phyloP scores from a whole-genome alignment of 2,113 vertebrate genomes.

The Microcebus tavaratra region DNA sequence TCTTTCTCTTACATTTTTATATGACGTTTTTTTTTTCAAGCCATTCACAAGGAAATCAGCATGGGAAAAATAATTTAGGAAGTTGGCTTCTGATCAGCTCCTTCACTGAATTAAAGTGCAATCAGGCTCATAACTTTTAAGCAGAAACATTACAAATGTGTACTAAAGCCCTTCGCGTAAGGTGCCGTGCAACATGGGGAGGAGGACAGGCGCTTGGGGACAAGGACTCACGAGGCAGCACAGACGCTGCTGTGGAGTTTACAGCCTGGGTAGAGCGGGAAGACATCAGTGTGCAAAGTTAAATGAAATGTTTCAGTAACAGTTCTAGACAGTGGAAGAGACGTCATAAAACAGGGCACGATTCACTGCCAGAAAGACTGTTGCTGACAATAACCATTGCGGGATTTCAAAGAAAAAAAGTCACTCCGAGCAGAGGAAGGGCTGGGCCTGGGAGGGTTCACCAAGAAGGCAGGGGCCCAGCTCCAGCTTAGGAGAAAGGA shows the following conservation, averaged over 20 bases:
- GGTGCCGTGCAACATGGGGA: not conserved
- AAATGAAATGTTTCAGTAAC: conserved; percentile 35
- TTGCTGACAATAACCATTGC: not conserved
- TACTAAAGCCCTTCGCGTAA: not conserved
- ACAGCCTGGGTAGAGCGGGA: not conserved
- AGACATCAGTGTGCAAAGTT: not conserved
- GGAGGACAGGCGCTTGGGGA: not conserved
- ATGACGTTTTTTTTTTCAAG: conserved; percentile 41
- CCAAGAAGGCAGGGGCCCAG: not conserved
- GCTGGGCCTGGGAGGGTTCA: not conserved
- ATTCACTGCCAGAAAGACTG: conserved; percentile 4
- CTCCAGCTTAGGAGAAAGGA: not conserved
- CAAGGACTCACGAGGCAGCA: not conserved
- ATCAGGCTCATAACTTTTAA: not conserved
- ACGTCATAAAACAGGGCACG: not conserved
- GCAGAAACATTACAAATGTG: not conserved
- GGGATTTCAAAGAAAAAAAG: not conserved
- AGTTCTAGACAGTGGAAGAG: not conserved
- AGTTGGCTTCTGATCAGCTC: conserved; percentile 53
- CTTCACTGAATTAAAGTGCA: conserved; percentile 69
- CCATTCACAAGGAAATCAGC: not conserved
- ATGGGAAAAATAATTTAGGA: conserved; percentile 44
- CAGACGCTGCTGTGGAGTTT: not conserved
- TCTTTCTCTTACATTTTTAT: conserved; percentile 57
- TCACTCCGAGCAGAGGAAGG: not conserved